Conservation (phyloP, 2,797 vertebrate species). For the Kryptopterus vitreolus region DNA sequence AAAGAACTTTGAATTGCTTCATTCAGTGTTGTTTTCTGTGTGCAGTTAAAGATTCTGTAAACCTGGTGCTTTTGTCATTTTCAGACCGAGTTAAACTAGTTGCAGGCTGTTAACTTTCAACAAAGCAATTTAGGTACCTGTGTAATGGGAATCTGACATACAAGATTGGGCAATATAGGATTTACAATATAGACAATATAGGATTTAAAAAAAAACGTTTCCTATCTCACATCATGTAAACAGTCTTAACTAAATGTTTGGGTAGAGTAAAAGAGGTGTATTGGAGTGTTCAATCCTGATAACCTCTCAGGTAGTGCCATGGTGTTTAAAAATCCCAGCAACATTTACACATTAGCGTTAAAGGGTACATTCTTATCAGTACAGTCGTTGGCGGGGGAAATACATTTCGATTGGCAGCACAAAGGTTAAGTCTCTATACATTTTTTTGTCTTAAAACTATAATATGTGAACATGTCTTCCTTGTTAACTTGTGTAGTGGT, state of each 20-base stretch:
- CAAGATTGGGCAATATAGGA: too few species aligned
- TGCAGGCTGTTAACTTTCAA: not conserved
- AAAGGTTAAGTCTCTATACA: too few species aligned
- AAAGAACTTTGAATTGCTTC: constrained; percentile 12
- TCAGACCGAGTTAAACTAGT: not conserved
- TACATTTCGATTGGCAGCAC: too few species aligned
- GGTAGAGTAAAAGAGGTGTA: constrained; percentile 1
- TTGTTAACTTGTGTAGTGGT: too few species aligned
- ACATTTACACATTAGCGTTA: not conserved
- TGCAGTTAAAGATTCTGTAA: not conserved
- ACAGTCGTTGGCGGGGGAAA: too few species aligned
- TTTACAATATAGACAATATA: not conserved
- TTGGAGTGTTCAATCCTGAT: not conserved
- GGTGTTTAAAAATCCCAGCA: not conserved
- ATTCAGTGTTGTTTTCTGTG: constrained; percentile 6
- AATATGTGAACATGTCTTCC: not conserved
- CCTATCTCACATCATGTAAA: not conserved
- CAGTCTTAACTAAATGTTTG: not conserved
- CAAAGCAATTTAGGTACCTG: not conserved
- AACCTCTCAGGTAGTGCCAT: too few species aligned
- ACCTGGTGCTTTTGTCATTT: not conserved
- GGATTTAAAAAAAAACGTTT: not conserved
- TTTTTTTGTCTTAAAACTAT: too few species aligned
- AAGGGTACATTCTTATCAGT: not conserved
- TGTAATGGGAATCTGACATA: not conserved